Evolutionary conservation across 2,113 vertebrate genomes (phyloP).

Genomic region (Peromyscus californicus): DNA sequence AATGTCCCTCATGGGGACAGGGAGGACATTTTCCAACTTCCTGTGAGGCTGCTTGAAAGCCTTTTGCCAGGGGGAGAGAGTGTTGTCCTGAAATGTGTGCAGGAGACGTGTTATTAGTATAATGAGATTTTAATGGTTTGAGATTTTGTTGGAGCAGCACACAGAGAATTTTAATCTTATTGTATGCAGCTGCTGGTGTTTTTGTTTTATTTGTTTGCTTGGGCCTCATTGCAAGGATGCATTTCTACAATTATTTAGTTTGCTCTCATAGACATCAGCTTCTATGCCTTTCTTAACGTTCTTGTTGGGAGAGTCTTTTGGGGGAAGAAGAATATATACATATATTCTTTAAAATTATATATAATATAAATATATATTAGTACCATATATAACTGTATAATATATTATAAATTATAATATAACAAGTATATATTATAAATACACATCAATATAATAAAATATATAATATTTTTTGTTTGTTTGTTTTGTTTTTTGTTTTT

Average conservation of each 20-base stretch:
- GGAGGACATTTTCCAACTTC: rapidly evolving
- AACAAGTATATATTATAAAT: neutral
- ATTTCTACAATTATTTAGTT: neutral
- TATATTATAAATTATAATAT: neutral
- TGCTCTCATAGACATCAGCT: neutral
- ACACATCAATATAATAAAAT: neutral
- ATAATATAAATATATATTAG: neutral
- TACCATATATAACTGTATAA: neutral
- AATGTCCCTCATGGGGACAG: rapidly evolving
- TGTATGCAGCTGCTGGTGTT: slow-evolving; percentile 49
- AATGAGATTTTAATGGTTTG: slow-evolving; percentile 74
- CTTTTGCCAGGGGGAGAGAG: neutral
- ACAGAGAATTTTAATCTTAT: neutral
- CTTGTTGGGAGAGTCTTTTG: neutral
- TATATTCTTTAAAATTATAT: neutral
- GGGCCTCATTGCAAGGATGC: neutral
- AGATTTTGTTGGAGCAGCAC: slow-evolving; percentile 26
- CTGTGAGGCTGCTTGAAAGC: rapidly evolving
- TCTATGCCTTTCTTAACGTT: neutral
- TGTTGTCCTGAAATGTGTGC: slow-evolving; percentile 23
- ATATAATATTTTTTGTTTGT: too few species aligned
- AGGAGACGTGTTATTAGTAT: slow-evolving; percentile 58
- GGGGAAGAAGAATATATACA: neutral
- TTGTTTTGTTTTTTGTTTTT: too few species aligned
- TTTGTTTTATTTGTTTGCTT: neutral